Evolutionary conservation across 2,797 vertebrate genomes (phyloP).

Genomic region (Bryconaethiops microstoma): DNA sequence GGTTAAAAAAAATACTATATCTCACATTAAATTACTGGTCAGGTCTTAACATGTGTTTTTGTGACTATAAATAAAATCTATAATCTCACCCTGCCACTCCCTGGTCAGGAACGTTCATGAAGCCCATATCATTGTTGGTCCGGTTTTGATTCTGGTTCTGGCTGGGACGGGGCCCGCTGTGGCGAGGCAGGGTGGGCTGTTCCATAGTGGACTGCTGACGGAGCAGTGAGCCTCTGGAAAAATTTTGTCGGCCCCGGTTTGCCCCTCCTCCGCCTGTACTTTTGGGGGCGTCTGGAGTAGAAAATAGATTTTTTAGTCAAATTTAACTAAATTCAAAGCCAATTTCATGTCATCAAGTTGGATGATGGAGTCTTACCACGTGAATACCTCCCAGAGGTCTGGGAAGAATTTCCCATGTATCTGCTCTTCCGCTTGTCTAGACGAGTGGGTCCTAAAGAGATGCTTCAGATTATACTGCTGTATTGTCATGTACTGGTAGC

Average conservation of each 20-base stretch:
- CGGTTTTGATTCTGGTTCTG: conserved; percentile 60
- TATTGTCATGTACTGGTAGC: neutral
- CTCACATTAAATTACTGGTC: neutral
- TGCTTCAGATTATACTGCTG: conserved; percentile 5
- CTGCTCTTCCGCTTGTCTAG: conserved; percentile 80
- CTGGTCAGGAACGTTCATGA: conserved; percentile 85
- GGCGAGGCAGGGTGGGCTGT: conserved; percentile 80
- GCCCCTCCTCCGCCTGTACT: conserved; percentile 35
- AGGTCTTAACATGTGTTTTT: neutral
- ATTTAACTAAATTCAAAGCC: neutral
- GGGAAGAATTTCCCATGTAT: conserved; percentile 55
- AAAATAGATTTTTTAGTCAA: neutral
- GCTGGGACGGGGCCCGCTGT: conserved; percentile 57
- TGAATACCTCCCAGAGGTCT: conserved; percentile 38
- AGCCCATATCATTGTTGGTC: conserved; percentile 71
- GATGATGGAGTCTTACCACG: conserved; percentile 64
- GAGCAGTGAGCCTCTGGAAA: conserved; percentile 68
- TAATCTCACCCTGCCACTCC: conserved; percentile 81
- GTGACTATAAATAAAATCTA: neutral
- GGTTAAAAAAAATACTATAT: too few species aligned
- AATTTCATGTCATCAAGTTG: conserved; percentile 10
- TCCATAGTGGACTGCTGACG: conserved; percentile 81
- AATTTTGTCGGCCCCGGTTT: neutral
- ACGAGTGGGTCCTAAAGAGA: conserved; percentile 78
- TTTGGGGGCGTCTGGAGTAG: conserved; percentile 50